A percentile compares a stretch with the other conserved stretches of the same genome.
Conservation (phyloP, 1,140 invertebrate genomes). For the Acromyrmex heyeri region DNA sequence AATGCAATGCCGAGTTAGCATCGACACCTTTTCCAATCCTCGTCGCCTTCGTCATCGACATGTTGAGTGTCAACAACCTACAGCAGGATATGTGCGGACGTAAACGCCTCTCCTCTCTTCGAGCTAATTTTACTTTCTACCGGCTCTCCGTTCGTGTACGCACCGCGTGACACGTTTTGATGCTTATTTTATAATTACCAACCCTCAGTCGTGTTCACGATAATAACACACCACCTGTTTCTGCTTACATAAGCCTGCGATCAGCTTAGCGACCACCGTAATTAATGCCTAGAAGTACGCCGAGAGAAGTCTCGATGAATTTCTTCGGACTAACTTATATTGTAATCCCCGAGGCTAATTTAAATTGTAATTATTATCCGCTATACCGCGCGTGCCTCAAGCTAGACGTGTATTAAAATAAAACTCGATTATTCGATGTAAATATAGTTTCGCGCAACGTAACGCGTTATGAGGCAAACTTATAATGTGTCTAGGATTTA, state of each 20-base stretch:
- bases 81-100: slow-evolving; percentile 38
- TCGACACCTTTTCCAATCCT: slow-evolving; percentile 65
- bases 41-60: slow-evolving; percentile 54
- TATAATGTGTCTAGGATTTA: background rate
- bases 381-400: background rate
- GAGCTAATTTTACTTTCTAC: slow-evolving; percentile 61
- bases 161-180: slow-evolving; percentile 20
- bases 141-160: slow-evolving; percentile 9
- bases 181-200: slow-evolving; percentile 47
- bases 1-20: slow-evolving; percentile 67
- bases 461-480: too few relatives aligned
- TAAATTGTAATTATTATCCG: slow-evolving; percentile 2
- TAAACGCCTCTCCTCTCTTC: slow-evolving; percentile 21
- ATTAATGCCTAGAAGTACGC: slow-evolving; percentile 5
- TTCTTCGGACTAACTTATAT: background rate
- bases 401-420: too few relatives aligned
- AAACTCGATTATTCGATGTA: background rate
- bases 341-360: slow-evolving; percentile 18
- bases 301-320: slow-evolving; percentile 9
- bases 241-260: slow-evolving; percentile 45
- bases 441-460: background rate
- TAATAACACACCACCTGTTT: slow-evolving; percentile 32
- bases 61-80: slow-evolving; percentile 65
- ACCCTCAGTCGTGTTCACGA: background rate
- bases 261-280: slow-evolving; percentile 23